A percentile compares a stretch with the other conserved stretches of the same genome.
Conservation (phyloP, 2,797 vertebrate species). For the Gallinago stenura region DNA sequence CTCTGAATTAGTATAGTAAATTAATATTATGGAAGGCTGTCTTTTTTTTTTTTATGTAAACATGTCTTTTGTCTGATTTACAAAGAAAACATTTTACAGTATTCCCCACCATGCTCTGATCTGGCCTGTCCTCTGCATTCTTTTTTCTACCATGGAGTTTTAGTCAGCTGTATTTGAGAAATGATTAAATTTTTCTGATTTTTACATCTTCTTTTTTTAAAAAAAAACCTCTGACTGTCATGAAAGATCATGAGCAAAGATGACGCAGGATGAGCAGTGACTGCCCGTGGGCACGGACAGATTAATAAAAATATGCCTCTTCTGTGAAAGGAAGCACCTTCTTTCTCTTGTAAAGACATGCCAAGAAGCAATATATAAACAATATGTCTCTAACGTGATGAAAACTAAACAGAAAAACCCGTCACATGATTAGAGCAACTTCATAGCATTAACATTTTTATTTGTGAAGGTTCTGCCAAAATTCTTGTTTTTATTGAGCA, state of each 20-base stretch:
- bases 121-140: neutral
- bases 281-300: neutral
- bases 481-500: neutral
- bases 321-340: neutral
- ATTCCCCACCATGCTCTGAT: neutral
- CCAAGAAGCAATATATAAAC: neutral
- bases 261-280: neutral
- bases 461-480: neutral
- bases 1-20: slow-evolving; percentile 25
- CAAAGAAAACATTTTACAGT: neutral
- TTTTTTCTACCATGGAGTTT: neutral
- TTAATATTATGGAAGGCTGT: neutral
- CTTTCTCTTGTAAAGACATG: neutral
- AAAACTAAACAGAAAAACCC: neutral
- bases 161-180: neutral
- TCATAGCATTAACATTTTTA: neutral
- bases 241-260: slow-evolving; percentile 19
- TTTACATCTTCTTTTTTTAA: slow-evolving; percentile 20
- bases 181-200: neutral
- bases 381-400: neutral
- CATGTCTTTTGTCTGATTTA: neutral
- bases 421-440: neutral
- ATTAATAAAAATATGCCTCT: neutral
- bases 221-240: slow-evolving; percentile 30
- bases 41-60: neutral